Conservation (phyloP, 2,888 invertebrate genomes). For the Tortrix viridana region DNA sequence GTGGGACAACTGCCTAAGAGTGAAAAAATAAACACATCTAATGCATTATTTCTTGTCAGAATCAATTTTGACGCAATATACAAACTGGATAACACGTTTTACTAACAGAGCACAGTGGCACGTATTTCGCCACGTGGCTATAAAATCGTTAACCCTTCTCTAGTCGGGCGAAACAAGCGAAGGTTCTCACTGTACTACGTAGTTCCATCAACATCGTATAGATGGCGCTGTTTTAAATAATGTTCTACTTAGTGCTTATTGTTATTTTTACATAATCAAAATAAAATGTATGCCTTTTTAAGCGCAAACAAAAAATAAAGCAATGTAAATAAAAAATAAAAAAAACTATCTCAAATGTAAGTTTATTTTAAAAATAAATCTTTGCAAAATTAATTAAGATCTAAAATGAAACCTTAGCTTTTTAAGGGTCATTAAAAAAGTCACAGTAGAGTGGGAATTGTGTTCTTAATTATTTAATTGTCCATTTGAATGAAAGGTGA, state of each 20-base stretch:
- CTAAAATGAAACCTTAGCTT: too few relatives aligned
- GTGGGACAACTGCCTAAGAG: too few relatives aligned
- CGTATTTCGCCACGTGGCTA: constrained; percentile 8
- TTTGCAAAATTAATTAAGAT: too few relatives aligned
- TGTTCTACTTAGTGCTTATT: not conserved
- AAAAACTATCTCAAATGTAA: too few relatives aligned
- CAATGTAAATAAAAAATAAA: too few relatives aligned
- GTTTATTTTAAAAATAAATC: too few relatives aligned
- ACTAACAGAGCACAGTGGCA: not conserved
- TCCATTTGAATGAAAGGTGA: constrained; percentile 47
- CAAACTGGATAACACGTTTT: not conserved
- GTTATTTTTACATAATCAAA: not conserved
- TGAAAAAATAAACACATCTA: too few relatives aligned
- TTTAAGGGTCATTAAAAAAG: not conserved
- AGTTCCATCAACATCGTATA: constrained; percentile 12
- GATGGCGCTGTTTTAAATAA: constrained; percentile 25
- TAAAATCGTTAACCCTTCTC: constrained; percentile 25
- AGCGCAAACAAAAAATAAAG: too few relatives aligned
- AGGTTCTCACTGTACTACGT: not conserved
- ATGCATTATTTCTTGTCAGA: too few relatives aligned
- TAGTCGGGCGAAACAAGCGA: not conserved
- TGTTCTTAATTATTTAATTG: constrained; percentile 30
- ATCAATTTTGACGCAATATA: not conserved
- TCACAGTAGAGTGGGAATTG: constrained; percentile 11
- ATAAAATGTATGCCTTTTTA: not conserved